Evolutionary conservation across 2,888 invertebrate species (phyloP).

Genomic region (Lysandra bellargus): DNA sequence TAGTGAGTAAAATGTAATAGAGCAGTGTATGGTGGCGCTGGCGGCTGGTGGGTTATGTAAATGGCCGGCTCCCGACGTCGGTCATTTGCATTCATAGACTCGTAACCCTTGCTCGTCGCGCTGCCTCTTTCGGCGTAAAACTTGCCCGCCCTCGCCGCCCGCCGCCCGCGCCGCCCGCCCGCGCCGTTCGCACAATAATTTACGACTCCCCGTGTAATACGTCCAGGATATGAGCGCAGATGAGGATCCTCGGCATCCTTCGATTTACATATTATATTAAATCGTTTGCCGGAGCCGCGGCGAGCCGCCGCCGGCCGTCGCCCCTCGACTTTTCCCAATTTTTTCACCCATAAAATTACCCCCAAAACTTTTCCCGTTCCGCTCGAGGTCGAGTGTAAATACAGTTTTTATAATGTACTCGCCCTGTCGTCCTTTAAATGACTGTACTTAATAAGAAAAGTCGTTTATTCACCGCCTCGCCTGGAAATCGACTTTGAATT

Average conservation of each 20-base stretch:
- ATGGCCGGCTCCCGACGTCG: constrained; percentile 68
- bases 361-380: constrained; percentile 73
- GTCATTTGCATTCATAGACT: constrained; percentile 81
- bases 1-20: constrained; percentile 54
- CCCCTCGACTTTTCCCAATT: constrained; percentile 79
- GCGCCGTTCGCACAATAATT: constrained; percentile 75
- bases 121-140: constrained; percentile 56
- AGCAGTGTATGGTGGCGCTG: constrained; percentile 41
- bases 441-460: constrained; percentile 63
- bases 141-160: constrained; percentile 51
- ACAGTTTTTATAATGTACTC: constrained; percentile 78
- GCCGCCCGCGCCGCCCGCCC: constrained; percentile 38
- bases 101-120: constrained; percentile 65
- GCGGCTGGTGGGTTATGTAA: constrained; percentile 71
- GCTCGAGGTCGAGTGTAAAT: constrained; percentile 78
- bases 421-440: constrained; percentile 62
- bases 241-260: constrained; percentile 66
- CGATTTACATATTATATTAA: constrained; percentile 81
- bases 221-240: constrained; percentile 74
- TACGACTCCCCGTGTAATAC: constrained; percentile 76
- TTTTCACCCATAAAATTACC: constrained; percentile 78
- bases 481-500: constrained; percentile 45
- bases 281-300: constrained; percentile 65
- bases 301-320: constrained; percentile 76
- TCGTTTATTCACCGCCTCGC: constrained; percentile 42